Percentiles rank a stretch among this genome's conserved stretches.
These are phyloP conservation scores for Drosophila mimica DNA, from an alignment of 2,888 invertebrate genomes.

Conservation along the genomic window DNA sequence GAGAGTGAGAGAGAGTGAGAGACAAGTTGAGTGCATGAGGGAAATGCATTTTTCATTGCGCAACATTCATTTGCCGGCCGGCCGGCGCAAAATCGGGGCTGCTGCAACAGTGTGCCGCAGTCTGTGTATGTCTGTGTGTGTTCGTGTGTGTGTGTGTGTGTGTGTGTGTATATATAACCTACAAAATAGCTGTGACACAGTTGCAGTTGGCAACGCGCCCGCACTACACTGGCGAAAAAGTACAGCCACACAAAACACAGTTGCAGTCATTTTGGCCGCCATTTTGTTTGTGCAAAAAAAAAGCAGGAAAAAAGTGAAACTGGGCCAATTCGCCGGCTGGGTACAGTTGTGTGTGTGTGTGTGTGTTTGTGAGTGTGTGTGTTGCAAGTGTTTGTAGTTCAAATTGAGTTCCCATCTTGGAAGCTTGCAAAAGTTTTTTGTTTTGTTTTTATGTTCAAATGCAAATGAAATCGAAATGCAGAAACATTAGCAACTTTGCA, in stretches of 20 bases:
- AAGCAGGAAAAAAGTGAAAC: constrained; percentile 59
- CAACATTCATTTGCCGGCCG: constrained; percentile 77
- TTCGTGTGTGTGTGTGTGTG: constrained; percentile 1
- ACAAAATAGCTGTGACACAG: constrained; percentile 68
- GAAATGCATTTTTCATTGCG: constrained; percentile 76
- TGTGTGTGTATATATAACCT: constrained; percentile 56
- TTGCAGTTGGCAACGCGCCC: constrained; percentile 57
- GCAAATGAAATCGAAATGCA: constrained; percentile 74
- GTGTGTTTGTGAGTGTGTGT: constrained; percentile 5
- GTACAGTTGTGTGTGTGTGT: constrained; percentile 56
- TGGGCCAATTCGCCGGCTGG: constrained; percentile 71
- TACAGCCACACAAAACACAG: constrained; percentile 75
- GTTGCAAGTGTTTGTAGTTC: constrained; percentile 14
- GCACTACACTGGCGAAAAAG: constrained; percentile 63
- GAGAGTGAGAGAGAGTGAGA: constrained; percentile 21
- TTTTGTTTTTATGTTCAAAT: constrained; percentile 37
- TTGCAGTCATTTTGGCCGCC: constrained; percentile 71
- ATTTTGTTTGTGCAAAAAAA: constrained; percentile 66
- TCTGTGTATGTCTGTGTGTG: constrained; percentile 11
- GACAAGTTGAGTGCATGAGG: constrained; percentile 36
- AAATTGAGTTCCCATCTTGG: constrained; percentile 54
- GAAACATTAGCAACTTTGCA: constrained; percentile 39
- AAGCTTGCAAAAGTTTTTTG: constrained; percentile 35
- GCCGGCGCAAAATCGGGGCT: constrained; percentile 63
- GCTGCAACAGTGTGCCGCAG: constrained; percentile 48